phyloP scores from a whole-genome alignment of 2,797 vertebrate genomes.

The Oceanodroma leucorhoa region DNA sequence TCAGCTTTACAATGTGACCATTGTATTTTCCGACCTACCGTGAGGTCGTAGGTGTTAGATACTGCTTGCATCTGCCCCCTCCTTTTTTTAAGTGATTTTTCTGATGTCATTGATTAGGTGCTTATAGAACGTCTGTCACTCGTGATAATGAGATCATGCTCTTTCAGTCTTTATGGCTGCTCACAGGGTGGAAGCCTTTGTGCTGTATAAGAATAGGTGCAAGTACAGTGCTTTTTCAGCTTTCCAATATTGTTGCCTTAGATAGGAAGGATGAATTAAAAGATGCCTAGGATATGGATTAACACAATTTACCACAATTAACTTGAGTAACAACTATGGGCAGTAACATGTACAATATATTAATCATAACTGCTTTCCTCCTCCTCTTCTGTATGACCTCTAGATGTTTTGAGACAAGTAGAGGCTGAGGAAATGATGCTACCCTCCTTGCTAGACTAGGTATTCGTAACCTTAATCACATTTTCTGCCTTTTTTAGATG shows the following conservation, averaged over 20 bases:
- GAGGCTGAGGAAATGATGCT: background rate
- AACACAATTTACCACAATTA: background rate
- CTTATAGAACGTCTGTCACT: background rate
- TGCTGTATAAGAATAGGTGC: background rate
- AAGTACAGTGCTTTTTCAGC: background rate
- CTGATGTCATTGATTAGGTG: constrained; percentile 11
- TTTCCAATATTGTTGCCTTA: background rate
- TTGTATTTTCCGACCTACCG: background rate
- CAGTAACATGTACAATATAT: background rate
- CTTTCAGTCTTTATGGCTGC: background rate
- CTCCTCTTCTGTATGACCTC: background rate
- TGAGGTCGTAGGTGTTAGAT: constrained; percentile 7
- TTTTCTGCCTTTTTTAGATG: background rate
- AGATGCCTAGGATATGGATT: background rate
- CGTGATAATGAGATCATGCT: constrained; percentile 6
- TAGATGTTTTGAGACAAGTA: background rate
- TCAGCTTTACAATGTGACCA: constrained; percentile 1
- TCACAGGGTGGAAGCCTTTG: background rate
- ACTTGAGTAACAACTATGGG: background rate
- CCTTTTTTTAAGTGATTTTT: background rate
- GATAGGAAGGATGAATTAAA: background rate
- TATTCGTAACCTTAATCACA: background rate
- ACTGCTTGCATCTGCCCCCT: constrained; percentile 1
- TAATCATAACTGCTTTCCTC: background rate
- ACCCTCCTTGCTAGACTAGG: background rate